phyloP scores from a whole-genome alignment of 2,113 vertebrate species.

The Herpetotheres cachinnans region DNA sequence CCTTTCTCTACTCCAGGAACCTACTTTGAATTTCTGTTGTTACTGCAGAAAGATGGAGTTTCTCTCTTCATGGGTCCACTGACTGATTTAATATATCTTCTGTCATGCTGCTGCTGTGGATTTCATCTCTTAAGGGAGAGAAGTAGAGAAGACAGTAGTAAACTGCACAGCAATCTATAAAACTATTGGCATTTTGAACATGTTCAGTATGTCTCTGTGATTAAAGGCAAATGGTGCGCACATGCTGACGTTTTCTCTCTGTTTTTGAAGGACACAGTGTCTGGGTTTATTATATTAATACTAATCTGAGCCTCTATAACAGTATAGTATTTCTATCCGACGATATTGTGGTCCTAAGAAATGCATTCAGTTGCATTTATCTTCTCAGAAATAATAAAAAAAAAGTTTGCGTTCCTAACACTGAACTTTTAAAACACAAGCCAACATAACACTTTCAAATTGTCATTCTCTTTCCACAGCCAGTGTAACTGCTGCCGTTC shows the following conservation, averaged over 20 bases:
- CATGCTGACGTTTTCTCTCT: not conserved
- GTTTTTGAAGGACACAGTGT: not conserved
- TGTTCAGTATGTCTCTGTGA: not conserved
- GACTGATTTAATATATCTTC: not conserved
- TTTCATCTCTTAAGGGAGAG: not conserved
- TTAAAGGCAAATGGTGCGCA: not conserved
- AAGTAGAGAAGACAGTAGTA: not conserved
- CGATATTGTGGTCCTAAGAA: not conserved
- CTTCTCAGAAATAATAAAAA: not conserved
- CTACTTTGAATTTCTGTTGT: not conserved
- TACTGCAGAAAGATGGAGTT: not conserved
- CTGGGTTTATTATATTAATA: not conserved
- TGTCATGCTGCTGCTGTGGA: not conserved
- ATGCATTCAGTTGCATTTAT: not conserved
- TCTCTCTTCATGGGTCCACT: not conserved
- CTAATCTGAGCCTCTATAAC: not conserved
- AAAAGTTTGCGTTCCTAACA: not conserved
- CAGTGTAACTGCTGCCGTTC: not conserved
- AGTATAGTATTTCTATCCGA: not conserved
- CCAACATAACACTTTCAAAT: not conserved
- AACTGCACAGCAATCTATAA: constrained; percentile 3
- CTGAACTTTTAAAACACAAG: rapidly evolving
- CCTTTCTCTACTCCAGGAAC: not conserved
- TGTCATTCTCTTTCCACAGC: constrained; percentile 30
- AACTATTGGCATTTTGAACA: not conserved